These are phyloP conservation scores for Peromyscus attwateri DNA, from an alignment of 2,797 vertebrate genomes.

Conservation along the genomic window DNA sequence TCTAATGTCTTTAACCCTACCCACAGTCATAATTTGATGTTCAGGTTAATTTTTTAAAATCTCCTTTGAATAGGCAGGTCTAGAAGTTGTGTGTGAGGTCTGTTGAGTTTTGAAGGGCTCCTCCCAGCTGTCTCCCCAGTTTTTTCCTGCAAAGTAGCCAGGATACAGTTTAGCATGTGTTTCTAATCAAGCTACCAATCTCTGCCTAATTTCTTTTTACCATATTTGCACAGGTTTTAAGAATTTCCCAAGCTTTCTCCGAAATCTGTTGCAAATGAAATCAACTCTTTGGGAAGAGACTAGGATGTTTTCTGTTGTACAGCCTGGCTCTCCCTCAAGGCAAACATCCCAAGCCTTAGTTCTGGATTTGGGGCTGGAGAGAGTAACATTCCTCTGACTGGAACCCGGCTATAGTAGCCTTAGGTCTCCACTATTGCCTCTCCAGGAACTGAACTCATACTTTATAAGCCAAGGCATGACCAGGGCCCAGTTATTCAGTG, in stretches of 20 bases:
- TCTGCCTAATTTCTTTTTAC: neutral
- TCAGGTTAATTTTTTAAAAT: neutral
- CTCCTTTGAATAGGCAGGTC: neutral
- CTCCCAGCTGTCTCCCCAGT: neutral
- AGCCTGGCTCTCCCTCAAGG: neutral
- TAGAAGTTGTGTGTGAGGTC: neutral
- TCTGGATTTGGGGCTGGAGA: neutral
- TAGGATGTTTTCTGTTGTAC: neutral
- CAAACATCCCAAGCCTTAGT: neutral
- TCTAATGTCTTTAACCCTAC: neutral
- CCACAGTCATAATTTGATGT: neutral
- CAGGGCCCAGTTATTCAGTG: neutral
- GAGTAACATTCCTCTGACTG: neutral
- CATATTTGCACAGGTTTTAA: neutral
- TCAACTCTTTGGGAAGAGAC: neutral
- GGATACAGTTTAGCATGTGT: neutral
- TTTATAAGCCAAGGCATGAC: neutral
- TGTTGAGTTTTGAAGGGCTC: neutral
- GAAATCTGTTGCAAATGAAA: neutral
- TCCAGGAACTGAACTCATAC: neutral
- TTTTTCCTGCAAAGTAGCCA: neutral
- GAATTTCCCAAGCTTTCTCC: neutral
- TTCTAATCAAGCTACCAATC: neutral
- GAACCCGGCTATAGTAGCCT: neutral
- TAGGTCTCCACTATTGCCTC: neutral